Conservation (phyloP, 2,113 vertebrate genomes). For the Leptobrachium ailaonicum region DNA sequence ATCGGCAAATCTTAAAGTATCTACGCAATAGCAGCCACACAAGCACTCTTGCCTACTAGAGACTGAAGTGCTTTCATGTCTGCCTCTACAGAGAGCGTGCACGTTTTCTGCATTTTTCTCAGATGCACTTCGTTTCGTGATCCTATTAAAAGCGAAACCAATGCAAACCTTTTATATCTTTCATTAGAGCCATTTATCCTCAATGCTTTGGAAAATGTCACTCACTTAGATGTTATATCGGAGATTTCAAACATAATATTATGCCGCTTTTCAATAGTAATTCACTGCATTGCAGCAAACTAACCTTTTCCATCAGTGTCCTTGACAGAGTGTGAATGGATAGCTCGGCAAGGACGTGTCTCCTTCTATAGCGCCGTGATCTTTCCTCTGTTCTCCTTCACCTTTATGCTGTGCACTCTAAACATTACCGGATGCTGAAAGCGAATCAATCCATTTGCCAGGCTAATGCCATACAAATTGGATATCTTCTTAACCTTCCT, state of each 20-base stretch:
- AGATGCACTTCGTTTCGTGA: background rate
- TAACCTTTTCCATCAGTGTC: slow-evolving; percentile 24
- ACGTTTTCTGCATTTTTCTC: background rate
- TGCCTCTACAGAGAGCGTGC: background rate
- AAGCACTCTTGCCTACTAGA: background rate
- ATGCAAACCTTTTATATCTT: background rate
- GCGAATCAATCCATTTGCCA: background rate
- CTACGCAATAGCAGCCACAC: background rate
- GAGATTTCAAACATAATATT: background rate
- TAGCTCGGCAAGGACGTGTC: background rate
- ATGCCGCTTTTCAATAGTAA: background rate
- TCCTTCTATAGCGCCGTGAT: background rate
- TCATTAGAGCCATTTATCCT: background rate
- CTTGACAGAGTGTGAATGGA: slow-evolving; percentile 20
- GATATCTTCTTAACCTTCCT: background rate
- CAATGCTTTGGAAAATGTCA: background rate
- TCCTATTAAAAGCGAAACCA: background rate
- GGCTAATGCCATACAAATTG: background rate
- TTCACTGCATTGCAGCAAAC: slow-evolving; percentile 19
- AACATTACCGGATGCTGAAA: background rate
- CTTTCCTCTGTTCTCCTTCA: slow-evolving; percentile 1
- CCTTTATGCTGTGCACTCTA: background rate
- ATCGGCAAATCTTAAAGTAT: background rate
- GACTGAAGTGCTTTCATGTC: background rate
- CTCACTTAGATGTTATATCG: background rate